phyloP scores from a whole-genome alignment of 2,888 invertebrate species.

The Agonopterix alstromeriana region DNA sequence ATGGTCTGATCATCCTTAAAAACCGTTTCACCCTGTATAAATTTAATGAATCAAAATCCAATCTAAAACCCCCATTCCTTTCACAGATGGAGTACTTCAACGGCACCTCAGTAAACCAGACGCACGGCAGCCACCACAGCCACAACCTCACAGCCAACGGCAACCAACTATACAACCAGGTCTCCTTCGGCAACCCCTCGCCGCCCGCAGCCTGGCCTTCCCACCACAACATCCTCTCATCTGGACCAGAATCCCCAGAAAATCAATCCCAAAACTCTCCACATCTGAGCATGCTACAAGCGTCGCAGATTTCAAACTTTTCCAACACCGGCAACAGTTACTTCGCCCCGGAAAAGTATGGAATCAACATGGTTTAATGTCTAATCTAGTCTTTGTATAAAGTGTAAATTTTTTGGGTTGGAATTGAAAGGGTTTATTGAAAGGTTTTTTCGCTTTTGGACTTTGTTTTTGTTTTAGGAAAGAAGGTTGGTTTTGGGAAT shows the following conservation, averaged over 20 bases:
- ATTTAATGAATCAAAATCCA: too few species aligned
- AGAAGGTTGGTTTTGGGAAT: too few species aligned
- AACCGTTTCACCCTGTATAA: too few species aligned
- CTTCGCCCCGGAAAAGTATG: conserved; percentile 71
- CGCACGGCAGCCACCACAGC: conserved; percentile 58
- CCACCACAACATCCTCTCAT: conserved; percentile 65
- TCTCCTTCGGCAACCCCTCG: conserved; percentile 68
- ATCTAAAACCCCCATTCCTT: neutral
- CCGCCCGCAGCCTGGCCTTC: conserved; percentile 65
- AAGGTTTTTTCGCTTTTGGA: too few species aligned
- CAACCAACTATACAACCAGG: conserved; percentile 71
- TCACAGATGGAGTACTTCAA: conserved; percentile 74
- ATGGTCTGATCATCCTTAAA: too few species aligned
- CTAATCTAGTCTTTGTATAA: conserved; percentile 8
- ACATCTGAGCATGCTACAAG: conserved; percentile 68
- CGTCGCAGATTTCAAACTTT: conserved; percentile 72
- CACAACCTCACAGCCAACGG: conserved; percentile 65
- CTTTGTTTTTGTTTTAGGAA: too few species aligned
- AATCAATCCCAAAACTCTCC: conserved; percentile 64
- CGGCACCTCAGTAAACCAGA: conserved; percentile 64
- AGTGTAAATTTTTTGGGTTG: too few species aligned
- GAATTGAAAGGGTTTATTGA: too few species aligned
- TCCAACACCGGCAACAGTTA: conserved; percentile 69
- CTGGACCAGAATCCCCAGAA: conserved; percentile 65
- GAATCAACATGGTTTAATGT: conserved; percentile 74